These are phyloP conservation scores for Amphipyra tragopoginis DNA, from an alignment of 2,888 invertebrate species.

Conservation along the genomic window DNA sequence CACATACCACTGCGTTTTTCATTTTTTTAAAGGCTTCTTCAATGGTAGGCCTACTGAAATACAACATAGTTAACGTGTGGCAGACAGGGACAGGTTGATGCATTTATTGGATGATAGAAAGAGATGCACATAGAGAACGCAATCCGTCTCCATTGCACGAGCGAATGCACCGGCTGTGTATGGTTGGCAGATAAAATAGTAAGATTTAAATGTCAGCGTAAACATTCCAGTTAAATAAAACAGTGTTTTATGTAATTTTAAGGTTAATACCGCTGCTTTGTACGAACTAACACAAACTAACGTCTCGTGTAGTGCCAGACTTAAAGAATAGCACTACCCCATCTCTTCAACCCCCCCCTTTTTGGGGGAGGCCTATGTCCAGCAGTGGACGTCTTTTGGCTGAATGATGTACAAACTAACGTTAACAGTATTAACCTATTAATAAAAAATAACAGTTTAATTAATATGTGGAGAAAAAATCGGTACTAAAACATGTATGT, in stretches of 20 bases:
- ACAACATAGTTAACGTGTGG: conserved; percentile 52
- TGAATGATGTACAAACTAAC: too few relatives aligned
- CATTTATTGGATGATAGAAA: conserved; percentile 57
- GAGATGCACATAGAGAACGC: conserved; percentile 64
- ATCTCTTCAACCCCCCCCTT: too few relatives aligned
- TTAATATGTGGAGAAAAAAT: too few relatives aligned
- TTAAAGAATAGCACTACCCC: too few relatives aligned
- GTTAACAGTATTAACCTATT: too few relatives aligned
- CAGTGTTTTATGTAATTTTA: too few relatives aligned
- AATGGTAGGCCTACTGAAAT: conserved; percentile 50
- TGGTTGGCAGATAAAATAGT: conserved; percentile 50
- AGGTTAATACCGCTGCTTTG: too few relatives aligned
- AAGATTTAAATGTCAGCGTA: conserved; percentile 11
- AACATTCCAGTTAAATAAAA: background rate
- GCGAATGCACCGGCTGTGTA: conserved; percentile 78
- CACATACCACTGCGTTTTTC: conserved; percentile 14
- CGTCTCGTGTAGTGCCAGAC: too few relatives aligned
- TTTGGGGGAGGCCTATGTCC: too few relatives aligned
- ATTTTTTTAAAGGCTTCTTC: conserved; percentile 49
- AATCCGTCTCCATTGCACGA: conserved; percentile 76
- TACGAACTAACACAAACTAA: background rate
- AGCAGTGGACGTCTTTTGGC: too few relatives aligned
- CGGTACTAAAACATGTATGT: too few relatives aligned
- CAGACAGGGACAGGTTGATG: conserved; percentile 61
- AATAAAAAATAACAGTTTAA: too few relatives aligned